Percentiles rank a stretch among this genome's conserved stretches.
Evolutionary conservation across 2,888 invertebrate species (phyloP).

Genomic region (Platycheirus albimanus): DNA sequence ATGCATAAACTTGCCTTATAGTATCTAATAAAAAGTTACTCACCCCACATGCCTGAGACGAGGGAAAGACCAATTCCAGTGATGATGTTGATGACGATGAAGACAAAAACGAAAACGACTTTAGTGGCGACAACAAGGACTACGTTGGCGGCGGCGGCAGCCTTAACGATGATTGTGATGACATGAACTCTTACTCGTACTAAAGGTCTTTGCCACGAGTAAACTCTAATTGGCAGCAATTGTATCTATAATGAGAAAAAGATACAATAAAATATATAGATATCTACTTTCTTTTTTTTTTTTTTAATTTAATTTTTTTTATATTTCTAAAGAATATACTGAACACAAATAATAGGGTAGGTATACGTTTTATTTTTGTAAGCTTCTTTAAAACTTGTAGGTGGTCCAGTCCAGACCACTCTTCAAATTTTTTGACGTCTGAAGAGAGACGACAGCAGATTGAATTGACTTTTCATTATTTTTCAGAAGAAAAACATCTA

Average conservation of each 20-base stretch:
- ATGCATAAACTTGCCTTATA: too few relatives aligned
- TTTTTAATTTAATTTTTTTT: slow-evolving; percentile 12
- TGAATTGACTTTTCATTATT: slow-evolving; percentile 50
- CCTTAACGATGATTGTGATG: slow-evolving; percentile 24
- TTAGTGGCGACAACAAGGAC: not conserved
- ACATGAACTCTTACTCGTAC: slow-evolving; percentile 53
- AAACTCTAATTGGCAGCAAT: slow-evolving; percentile 68
- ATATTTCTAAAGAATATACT: slow-evolving; percentile 12
- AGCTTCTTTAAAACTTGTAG: not conserved
- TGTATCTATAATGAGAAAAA: slow-evolving; percentile 70
- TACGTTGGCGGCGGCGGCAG: not conserved
- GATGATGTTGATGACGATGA: slow-evolving; percentile 28
- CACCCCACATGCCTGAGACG: slow-evolving; percentile 50
- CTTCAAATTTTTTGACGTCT: not conserved
- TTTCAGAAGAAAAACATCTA: slow-evolving; percentile 24
- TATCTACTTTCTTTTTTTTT: too few relatives aligned
- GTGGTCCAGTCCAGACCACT: slow-evolving; percentile 15
- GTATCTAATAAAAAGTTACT: slow-evolving; percentile 39
- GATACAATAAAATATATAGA: slow-evolving; percentile 53
- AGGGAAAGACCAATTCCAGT: slow-evolving; percentile 4
- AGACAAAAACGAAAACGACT: not conserved
- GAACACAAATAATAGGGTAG: not conserved
- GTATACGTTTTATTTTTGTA: not conserved
- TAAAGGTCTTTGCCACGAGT: slow-evolving; percentile 55
- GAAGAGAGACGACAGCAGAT: slow-evolving; percentile 20